A percentile compares a stretch with the other conserved stretches of the same genome.
phyloP scores from a whole-genome alignment of 2,888 invertebrate genomes.

The Tyria jacobaeae region DNA sequence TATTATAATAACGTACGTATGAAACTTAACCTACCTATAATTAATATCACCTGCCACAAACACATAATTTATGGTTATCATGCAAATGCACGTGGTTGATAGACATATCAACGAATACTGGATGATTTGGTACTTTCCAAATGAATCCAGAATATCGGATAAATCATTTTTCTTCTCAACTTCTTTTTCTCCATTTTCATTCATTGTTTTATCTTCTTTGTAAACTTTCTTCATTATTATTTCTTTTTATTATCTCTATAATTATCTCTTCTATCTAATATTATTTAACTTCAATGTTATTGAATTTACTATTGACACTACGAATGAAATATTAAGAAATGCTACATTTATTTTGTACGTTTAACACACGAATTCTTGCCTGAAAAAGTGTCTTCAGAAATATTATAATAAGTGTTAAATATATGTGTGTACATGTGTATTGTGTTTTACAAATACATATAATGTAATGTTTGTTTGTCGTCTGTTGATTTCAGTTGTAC shows the following conservation, averaged over 20 bases:
- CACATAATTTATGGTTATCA: conserved; percentile 73
- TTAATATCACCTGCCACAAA: conserved; percentile 71
- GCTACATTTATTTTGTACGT: neutral
- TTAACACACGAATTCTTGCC: neutral
- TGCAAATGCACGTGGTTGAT: conserved; percentile 63
- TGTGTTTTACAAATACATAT: neutral
- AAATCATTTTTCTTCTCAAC: conserved; percentile 50
- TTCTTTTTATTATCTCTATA: neutral
- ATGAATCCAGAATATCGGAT: conserved; percentile 65
- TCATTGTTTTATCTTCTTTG: neutral
- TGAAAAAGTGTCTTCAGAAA: neutral
- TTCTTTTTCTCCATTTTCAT: conserved; percentile 10
- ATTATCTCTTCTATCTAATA: too few species aligned
- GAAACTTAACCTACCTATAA: conserved; percentile 61
- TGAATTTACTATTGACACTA: too few species aligned
- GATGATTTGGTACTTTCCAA: conserved; percentile 76
- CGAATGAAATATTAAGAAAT: too few species aligned
- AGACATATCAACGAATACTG: conserved; percentile 67
- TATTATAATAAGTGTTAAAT: neutral
- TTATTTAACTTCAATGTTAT: neutral
- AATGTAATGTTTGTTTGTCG: neutral
- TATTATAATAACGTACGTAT: too few species aligned
- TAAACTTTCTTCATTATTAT: neutral
- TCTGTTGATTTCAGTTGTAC: neutral
- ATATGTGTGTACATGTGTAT: neutral